Evolutionary conservation across 2,797 vertebrate species (phyloP).

Genomic region (Gymnoscopelus braueri): DNA sequence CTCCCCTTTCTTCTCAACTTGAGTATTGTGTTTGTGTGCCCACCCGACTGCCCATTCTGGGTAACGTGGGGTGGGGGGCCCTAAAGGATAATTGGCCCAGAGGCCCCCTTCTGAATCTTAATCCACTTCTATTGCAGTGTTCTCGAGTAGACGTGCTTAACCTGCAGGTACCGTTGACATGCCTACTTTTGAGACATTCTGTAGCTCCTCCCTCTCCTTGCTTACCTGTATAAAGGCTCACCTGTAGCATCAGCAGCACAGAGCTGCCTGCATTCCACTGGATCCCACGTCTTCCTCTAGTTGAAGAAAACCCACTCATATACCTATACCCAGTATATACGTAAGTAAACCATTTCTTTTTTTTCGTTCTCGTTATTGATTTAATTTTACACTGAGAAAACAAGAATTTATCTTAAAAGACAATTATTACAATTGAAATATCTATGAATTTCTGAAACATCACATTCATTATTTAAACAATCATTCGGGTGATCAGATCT

Average conservation of each 20-base stretch:
- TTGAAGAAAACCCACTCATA: conserved; percentile 20
- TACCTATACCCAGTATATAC: neutral
- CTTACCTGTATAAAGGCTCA: conserved; percentile 72
- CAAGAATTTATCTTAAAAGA: too few relatives aligned
- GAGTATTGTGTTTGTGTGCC: too few relatives aligned
- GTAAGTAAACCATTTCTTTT: conserved; percentile 53
- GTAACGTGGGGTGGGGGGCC: too few relatives aligned
- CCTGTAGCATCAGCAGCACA: conserved; percentile 64
- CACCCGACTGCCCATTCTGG: too few relatives aligned
- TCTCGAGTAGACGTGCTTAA: neutral
- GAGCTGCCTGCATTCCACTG: conserved; percentile 41
- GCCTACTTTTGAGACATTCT: conserved; percentile 14
- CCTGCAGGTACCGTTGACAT: conserved; percentile 31
- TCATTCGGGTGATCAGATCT: too few relatives aligned
- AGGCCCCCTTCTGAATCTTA: too few relatives aligned
- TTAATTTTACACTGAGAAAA: neutral
- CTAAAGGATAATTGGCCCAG: too few relatives aligned
- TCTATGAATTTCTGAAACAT: too few relatives aligned
- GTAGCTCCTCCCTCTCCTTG: conserved; percentile 19
- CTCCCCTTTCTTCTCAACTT: too few relatives aligned
- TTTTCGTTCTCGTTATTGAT: neutral
- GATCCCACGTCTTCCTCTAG: conserved; percentile 24
- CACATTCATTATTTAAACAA: too few relatives aligned
- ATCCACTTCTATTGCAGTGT: too few relatives aligned
- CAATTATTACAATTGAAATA: too few relatives aligned